Evolutionary conservation across 1,140 invertebrate species (phyloP).

Genomic region (Lerema accius): DNA sequence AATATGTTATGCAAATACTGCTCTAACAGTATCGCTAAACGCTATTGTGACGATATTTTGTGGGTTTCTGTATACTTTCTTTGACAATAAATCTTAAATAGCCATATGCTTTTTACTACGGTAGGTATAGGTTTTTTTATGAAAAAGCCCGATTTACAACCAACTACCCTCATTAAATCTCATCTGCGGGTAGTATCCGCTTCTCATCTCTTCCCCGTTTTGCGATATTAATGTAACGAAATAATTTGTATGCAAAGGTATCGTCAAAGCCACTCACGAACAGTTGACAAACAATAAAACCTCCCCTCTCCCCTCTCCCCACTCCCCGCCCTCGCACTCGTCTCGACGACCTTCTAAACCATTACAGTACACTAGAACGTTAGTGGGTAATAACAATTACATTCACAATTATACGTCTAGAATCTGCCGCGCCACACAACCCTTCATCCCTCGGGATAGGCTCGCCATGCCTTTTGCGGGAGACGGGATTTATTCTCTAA

Average conservation of each 20-base stretch:
- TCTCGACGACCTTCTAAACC: constrained; percentile 38
- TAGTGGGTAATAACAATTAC: constrained; percentile 46
- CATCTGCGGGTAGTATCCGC: too few relatives aligned
- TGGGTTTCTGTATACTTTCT: too few relatives aligned
- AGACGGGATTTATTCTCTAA: constrained; percentile 7
- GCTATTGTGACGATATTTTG: background rate
- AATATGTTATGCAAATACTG: background rate
- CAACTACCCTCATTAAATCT: too few relatives aligned
- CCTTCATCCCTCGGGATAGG: constrained; percentile 27
- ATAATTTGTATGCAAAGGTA: background rate
- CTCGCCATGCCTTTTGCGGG: background rate
- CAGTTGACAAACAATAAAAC: background rate
- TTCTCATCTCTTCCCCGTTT: too few relatives aligned
- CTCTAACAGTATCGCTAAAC: background rate
- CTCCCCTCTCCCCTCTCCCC: too few relatives aligned
- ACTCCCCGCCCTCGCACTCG: background rate
- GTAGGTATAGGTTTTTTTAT: too few relatives aligned
- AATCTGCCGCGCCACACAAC: constrained; percentile 19
- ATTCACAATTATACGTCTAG: constrained; percentile 43
- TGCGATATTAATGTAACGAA: background rate
- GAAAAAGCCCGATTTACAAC: too few relatives aligned
- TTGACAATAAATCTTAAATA: too few relatives aligned
- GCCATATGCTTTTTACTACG: too few relatives aligned
- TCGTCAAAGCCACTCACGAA: background rate
- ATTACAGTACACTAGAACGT: constrained; percentile 30